Evolutionary conservation across 2,797 vertebrate genomes (phyloP).

Genomic region (Hoplostethus atlanticus): DNA sequence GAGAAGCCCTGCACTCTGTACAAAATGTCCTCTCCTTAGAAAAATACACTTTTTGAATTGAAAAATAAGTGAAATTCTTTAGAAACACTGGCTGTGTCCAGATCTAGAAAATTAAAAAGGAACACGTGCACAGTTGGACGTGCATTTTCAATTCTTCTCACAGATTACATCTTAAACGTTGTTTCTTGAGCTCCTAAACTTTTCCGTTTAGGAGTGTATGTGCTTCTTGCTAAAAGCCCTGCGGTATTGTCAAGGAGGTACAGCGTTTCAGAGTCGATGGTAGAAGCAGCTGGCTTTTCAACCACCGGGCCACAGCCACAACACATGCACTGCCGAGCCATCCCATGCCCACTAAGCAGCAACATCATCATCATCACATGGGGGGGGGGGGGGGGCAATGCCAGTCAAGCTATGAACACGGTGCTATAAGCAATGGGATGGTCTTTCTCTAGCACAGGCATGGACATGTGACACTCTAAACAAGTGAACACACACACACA

Average conservation of each 20-base stretch:
- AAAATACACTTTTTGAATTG: not conserved
- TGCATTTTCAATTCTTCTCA: not conserved
- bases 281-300: constrained; percentile 78
- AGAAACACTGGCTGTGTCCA: not conserved
- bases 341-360: constrained; percentile 69
- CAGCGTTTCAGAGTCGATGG: constrained; percentile 76
- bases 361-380: constrained; percentile 51
- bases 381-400: constrained; percentile 37
- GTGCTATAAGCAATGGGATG: constrained; percentile 68
- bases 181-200: not conserved
- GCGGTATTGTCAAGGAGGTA: constrained; percentile 56
- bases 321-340: constrained; percentile 84
- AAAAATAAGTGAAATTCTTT: not conserved
- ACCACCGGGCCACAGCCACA: constrained; percentile 78
- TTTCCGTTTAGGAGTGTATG: constrained; percentile 12
- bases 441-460: constrained; percentile 47
- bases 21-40: not conserved
- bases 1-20: constrained; percentile 55
- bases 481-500: constrained; percentile 14
- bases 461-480: constrained; percentile 14
- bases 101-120: constrained; percentile 3
- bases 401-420: constrained; percentile 57
- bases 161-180: not conserved
- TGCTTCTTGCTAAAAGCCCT: constrained; percentile 6
- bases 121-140: not conserved